Conservation (phyloP, 2,888 invertebrate species). For the Schizotus pectinicornis region DNA sequence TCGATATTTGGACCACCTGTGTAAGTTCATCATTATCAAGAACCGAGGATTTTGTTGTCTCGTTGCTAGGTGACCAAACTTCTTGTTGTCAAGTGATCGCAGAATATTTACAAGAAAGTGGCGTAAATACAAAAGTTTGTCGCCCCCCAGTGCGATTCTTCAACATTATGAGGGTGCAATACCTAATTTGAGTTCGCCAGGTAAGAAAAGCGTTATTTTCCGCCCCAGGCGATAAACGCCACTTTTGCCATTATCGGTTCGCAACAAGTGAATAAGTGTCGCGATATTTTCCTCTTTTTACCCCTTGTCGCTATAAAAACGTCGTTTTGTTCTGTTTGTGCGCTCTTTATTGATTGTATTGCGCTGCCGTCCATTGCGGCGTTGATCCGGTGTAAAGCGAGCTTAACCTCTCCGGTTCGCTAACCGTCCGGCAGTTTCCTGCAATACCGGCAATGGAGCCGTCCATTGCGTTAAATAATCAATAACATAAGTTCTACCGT, state of each 20-base stretch:
- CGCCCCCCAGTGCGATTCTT: no score
- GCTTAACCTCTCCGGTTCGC: background rate
- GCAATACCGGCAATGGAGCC: slow-evolving; percentile 20
- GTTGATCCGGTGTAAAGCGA: slow-evolving; percentile 1
- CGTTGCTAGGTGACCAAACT: background rate
- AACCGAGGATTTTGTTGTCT: background rate
- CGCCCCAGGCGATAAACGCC: no score
- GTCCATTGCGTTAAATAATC: slow-evolving; percentile 24
- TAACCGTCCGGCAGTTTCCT: slow-evolving; percentile 12
- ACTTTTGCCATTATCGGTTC: no score
- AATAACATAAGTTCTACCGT: slow-evolving; percentile 22
- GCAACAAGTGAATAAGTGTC: no score
- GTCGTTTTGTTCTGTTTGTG: background rate
- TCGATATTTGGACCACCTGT: background rate
- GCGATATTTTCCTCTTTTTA: no score
- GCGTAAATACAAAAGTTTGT: no score
- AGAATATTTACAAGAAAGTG: no score
- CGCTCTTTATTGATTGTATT: slow-evolving; percentile 18
- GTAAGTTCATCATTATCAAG: background rate
- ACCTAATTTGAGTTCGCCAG: no score
- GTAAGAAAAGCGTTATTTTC: no score
- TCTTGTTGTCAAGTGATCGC: background rate
- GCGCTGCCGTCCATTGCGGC: slow-evolving; percentile 13
- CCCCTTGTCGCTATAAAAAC: no score
- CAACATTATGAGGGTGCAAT: no score